Base-by-base conservation (phyloP, 2,113 vertebrate genomes). In the Lynx canadensis region DNA sequence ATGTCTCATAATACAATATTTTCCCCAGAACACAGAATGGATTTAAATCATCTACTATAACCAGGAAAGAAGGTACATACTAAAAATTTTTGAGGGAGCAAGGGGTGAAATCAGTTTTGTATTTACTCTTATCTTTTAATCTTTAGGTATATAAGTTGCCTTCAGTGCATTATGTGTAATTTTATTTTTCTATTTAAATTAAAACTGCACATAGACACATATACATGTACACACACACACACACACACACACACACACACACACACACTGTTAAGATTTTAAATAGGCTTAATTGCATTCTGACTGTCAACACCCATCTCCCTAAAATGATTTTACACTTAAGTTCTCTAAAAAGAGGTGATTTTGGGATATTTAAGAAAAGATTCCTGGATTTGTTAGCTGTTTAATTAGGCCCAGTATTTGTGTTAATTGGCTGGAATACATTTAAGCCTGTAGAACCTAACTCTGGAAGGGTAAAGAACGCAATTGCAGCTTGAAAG, bases 311-410 rank as follows among this genome's bases (percentile, higher is more conserved):
- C 1, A 8, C 21, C 3, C 3, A 27, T 12, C n/a, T 88, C 65
- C 65, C 23, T 95, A 91, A 96, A 79, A 19, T 88, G 8, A 82
- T 87, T 93, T 95, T 86, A 55, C 45, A 52, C 48, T n/a, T 71
- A n/a, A 50, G 38, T 36, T 95, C 36, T 83, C 68, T 29, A 80
- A 91, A 93, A 84, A 63, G 48, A 11, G 10, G 7, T 71, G 8
- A 87, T 69, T 95, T 92, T 23, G 91, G 63, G 18, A 81, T 15
- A 3, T 83, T 84, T 93, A 87, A 68, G 4, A 45, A 88, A 71
- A 60, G 27, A 76, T 4, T 69, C 8, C 15, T 76, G 15, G 4
- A 84, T 78, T 81, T 78, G 0, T 82, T 36, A 41, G 19, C 2
- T 68, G 21, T 95, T 96, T 81, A 33, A 86, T 4, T 27, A 94